phyloP scores from a whole-genome alignment of 2,888 invertebrate genomes.

The Bellardia bayeri region DNA sequence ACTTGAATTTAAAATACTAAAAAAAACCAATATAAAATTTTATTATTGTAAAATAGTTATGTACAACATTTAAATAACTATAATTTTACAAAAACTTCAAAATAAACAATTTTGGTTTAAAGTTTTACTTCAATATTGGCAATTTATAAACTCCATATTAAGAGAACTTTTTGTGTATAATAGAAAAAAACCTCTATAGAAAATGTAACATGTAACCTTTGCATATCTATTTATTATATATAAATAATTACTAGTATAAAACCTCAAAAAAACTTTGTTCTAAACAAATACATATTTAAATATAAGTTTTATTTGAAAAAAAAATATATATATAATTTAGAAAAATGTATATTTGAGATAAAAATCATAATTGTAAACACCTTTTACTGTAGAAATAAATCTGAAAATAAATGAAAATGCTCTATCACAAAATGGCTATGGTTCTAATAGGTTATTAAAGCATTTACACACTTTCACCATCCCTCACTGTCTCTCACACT shows the following conservation, averaged over 20 bases:
- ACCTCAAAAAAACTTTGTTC: constrained; percentile 14
- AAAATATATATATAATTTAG: background rate
- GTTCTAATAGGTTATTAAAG: constrained; percentile 65
- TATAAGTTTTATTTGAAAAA: constrained; percentile 10
- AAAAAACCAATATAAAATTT: background rate
- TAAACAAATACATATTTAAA: constrained; percentile 17
- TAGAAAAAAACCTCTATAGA: constrained; percentile 20
- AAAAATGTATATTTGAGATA: background rate
- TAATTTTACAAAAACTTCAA: background rate
- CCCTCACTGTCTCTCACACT: background rate
- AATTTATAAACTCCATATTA: constrained; percentile 30
- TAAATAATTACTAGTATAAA: constrained; percentile 4
- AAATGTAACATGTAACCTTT: constrained; percentile 38
- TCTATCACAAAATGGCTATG: constrained; percentile 70
- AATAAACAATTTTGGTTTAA: constrained; percentile 28
- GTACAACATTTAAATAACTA: background rate
- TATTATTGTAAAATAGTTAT: background rate
- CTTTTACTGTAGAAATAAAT: constrained; percentile 46
- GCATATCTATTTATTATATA: constrained; percentile 39
- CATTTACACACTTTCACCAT: constrained; percentile 48
- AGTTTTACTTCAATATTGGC: constrained; percentile 30
- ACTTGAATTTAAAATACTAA: background rate
- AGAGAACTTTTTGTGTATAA: constrained; percentile 63
- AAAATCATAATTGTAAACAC: constrained; percentile 38
- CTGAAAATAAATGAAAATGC: constrained; percentile 30